Evolutionary conservation across 2,797 vertebrate genomes (phyloP).

Genomic region (Coluber constrictor): DNA sequence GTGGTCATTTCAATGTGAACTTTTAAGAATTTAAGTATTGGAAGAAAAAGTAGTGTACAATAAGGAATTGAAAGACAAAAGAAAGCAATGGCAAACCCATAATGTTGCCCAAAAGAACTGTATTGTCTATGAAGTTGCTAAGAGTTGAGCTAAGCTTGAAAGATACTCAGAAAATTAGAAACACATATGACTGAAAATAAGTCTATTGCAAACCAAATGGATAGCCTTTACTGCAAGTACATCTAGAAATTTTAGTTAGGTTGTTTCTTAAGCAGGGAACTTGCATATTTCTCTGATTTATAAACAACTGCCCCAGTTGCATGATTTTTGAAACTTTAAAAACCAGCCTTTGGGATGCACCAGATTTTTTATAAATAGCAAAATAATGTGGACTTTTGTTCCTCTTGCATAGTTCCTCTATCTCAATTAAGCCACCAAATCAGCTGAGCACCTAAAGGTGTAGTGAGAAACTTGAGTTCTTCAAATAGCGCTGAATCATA

Average conservation of each 20-base stretch:
- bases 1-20: constrained; percentile 41
- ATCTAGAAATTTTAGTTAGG: background rate
- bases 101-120: background rate
- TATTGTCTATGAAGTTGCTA: background rate
- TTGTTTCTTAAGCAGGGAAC: background rate
- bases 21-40: background rate
- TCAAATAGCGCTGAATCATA: background rate
- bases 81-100: background rate
- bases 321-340: background rate
- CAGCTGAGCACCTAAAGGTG: background rate
- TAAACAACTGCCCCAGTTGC: background rate
- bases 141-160: background rate
- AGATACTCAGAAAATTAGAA: background rate
- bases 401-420: background rate
- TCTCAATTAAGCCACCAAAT: background rate
- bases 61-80: background rate
- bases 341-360: background rate
- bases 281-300: background rate
- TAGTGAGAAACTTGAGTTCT: background rate
- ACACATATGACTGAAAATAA: background rate
- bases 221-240: background rate
- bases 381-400: background rate
- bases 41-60: background rate
- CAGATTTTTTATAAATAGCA: background rate
- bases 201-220: background rate